phyloP scores from a whole-genome alignment of 2,888 invertebrate genomes.

The Isoperla grammatica region DNA sequence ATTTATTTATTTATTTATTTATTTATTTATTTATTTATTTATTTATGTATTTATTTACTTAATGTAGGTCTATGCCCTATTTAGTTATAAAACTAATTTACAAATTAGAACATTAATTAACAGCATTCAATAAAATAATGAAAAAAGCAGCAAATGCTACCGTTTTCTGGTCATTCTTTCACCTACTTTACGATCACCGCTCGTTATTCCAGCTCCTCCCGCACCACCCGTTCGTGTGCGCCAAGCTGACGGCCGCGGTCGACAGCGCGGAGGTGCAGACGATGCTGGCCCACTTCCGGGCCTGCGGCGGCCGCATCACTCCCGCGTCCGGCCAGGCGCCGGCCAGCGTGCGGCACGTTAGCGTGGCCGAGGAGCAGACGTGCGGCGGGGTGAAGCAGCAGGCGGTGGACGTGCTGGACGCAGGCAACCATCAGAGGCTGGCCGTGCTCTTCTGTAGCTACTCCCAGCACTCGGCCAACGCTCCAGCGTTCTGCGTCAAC shows the following conservation, averaged over 20 bases:
- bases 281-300: constrained; percentile 77
- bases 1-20: too few species aligned
- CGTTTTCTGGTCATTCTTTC: not conserved
- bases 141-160: too few species aligned
- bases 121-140: too few species aligned
- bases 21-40: too few species aligned
- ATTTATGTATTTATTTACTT: too few species aligned
- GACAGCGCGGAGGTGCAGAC: constrained; percentile 63
- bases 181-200: not conserved
- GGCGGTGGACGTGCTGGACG: constrained; percentile 63
- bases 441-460: constrained; percentile 87
- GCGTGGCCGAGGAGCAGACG: not conserved
- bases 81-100: too few species aligned
- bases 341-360: not conserved
- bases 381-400: not conserved
- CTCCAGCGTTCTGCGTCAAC: constrained; percentile 83
- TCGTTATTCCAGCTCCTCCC: constrained; percentile 46
- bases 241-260: constrained; percentile 60
- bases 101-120: too few species aligned
- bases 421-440: constrained; percentile 77
- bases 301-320: constrained; percentile 63
- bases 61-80: too few species aligned
- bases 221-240: constrained; percentile 66
- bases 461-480: constrained; percentile 65
- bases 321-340: not conserved